phyloP scores from a whole-genome alignment of 2,113 vertebrate genomes.

The Pavo muticus region DNA sequence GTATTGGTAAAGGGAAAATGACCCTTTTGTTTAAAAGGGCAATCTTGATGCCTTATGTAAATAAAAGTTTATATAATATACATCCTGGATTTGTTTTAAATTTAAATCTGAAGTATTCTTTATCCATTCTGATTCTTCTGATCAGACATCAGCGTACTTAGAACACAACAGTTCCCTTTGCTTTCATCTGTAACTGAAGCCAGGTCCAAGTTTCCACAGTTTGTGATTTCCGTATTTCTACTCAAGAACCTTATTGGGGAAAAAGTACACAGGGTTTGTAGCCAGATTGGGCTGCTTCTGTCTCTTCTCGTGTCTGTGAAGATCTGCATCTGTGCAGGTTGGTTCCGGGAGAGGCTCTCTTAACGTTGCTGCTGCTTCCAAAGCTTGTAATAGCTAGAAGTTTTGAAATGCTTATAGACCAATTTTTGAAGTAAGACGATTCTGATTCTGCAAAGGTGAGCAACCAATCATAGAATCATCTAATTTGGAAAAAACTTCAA shows the following conservation, averaged over 20 bases:
- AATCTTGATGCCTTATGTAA: slow-evolving; percentile 69
- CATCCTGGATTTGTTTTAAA: slow-evolving; percentile 40
- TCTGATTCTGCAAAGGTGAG: neutral
- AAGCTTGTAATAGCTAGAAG: neutral
- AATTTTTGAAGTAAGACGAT: neutral
- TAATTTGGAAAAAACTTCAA: neutral
- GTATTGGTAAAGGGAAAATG: slow-evolving; percentile 29
- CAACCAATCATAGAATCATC: neutral
- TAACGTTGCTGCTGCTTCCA: neutral
- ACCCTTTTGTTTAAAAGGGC: slow-evolving; percentile 62
- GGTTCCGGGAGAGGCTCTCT: neutral
- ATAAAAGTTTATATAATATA: slow-evolving; percentile 64
- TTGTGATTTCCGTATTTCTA: neutral
- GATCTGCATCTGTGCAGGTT: neutral
- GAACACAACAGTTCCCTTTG: neutral
- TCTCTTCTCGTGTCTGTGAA: neutral
- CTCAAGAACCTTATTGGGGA: neutral
- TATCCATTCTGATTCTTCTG: neutral
- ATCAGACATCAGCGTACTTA: neutral
- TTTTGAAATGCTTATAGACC: neutral
- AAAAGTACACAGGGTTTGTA: neutral
- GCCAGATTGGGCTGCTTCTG: accelerated
- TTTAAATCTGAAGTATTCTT: slow-evolving; percentile 36
- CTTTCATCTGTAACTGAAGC: neutral
- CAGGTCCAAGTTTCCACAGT: neutral